Base-by-base conservation (phyloP, 2,113 vertebrate genomes). In the Typhlomys cinereus region DNA sequence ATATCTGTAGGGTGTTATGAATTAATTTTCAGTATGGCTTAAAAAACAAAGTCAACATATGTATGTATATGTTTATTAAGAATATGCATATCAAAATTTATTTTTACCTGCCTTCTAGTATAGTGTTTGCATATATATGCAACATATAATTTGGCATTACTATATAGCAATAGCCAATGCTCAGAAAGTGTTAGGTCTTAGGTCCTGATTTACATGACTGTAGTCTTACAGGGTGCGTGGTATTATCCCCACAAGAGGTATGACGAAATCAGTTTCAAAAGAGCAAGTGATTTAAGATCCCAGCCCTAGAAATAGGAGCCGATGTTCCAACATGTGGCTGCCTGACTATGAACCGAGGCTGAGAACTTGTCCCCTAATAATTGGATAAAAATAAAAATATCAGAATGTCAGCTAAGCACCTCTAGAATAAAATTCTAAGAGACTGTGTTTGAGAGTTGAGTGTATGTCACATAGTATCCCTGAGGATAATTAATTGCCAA, bases 361-460 rank as follows among this genome's bases (percentile, higher is more conserved):
- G n/a, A 46, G n/a, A 41, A 85, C 66, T 82, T 11, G 27, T 74
- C 12, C 4, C 10, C 27, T 41, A 10, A 46, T 70, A 27, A 57
- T 27, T 71, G 27, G 78, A 48, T 83, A 61, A 71, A 44, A 66
- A 66, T 34, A 61, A 86, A 82, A 87, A 78, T n/a, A n/a, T 50
- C 41, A 52, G n/a, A 90, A 36, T 27, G 13, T 75, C 88, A 85
- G 76, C 34, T 81, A 59, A 89, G 7, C 52, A 41, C 27, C 48
- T 94, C 23, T 88, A 83, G 85, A 93, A 87, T 52, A 44, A 88
- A 84, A 44, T 71, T 18, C 46, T 57, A 44, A 71, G 66, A 34
- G 29, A 25, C 7, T 36, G 91, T 75, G 44, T 52, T 41, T 66
- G 31, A 89, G 48, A 80, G 62, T 44, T 41, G 27, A 5, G 15